A percentile compares a stretch with the other conserved stretches of the same genome.
Conservation (phyloP, 2,797 vertebrate species). For the Crax fasciolata region DNA sequence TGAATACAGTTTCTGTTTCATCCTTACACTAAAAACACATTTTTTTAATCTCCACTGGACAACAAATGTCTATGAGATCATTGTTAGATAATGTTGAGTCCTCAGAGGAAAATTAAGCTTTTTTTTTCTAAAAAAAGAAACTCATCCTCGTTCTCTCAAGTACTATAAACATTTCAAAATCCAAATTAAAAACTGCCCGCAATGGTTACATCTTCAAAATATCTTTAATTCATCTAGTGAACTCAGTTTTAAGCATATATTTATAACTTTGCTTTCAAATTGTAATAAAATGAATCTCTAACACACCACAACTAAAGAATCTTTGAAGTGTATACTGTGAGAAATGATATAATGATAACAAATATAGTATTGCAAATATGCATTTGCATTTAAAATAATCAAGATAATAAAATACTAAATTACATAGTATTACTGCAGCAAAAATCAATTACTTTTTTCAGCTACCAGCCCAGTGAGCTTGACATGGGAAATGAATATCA, state of each 20-base stretch:
- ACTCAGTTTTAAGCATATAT: neutral
- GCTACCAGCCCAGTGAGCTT: conserved; percentile 8
- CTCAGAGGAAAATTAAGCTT: neutral
- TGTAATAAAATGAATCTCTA: neutral
- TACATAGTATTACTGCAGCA: neutral
- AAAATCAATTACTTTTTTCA: neutral
- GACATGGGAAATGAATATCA: neutral
- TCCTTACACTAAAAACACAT: neutral
- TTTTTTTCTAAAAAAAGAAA: neutral
- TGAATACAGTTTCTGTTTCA: conserved; percentile 4
- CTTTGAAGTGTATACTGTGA: conserved; percentile 56
- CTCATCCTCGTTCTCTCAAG: neutral
- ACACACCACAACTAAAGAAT: conserved; percentile 28
- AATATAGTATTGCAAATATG: neutral
- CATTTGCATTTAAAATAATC: conserved; percentile 52
- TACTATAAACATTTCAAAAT: neutral
- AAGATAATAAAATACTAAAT: conserved; percentile 25
- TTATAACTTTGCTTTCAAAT: conserved; percentile 14
- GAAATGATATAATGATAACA: conserved; percentile 46
- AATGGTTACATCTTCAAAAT: neutral
- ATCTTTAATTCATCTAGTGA: conserved; percentile 6
- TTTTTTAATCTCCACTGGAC: neutral
- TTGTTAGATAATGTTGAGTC: neutral
- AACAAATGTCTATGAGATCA: neutral
- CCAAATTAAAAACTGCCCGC: neutral